Percentiles rank a stretch among this genome's conserved stretches.
phyloP scores from a whole-genome alignment of 2,888 invertebrate species.

The Desoria tigrina region DNA sequence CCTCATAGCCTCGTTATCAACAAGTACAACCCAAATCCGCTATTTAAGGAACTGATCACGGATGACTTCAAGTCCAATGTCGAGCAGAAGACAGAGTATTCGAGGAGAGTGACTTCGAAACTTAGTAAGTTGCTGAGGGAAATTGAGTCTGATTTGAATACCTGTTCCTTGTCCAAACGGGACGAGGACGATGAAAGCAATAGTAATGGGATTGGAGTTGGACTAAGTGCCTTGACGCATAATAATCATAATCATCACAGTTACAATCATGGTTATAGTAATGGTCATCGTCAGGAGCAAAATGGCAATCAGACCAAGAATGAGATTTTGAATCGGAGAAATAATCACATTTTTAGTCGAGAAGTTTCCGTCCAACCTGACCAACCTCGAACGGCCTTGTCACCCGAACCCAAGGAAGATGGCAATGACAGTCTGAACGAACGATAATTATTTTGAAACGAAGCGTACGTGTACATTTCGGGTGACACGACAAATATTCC shows the following conservation, averaged over 20 bases:
- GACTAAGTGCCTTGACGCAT: background rate
- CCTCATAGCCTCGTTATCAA: slow-evolving; percentile 36
- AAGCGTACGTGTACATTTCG: too few species aligned
- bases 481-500: too few species aligned
- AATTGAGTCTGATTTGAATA: slow-evolving; percentile 47
- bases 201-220: slow-evolving; percentile 11
- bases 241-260: background rate
- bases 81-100: slow-evolving; percentile 49
- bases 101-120: slow-evolving; percentile 48
- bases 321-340: background rate
- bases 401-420: too few species aligned
- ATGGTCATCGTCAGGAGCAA: background rate
- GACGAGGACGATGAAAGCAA: slow-evolving; percentile 21
- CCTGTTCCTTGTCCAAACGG: slow-evolving; percentile 24
- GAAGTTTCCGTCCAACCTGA: background rate
- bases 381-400: too few species aligned
- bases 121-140: slow-evolving; percentile 49
- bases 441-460: too few species aligned
- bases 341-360: background rate
- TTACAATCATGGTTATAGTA: background rate
- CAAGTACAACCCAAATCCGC: slow-evolving; percentile 51
- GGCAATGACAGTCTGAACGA: too few species aligned
- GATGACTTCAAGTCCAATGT: slow-evolving; percentile 40
- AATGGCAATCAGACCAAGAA: background rate
- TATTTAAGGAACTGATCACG: slow-evolving; percentile 48